Percentiles rank a stretch among this genome's conserved stretches.
phyloP scores from a whole-genome alignment of 2,888 invertebrate species.

The Drosophila limbata region DNA sequence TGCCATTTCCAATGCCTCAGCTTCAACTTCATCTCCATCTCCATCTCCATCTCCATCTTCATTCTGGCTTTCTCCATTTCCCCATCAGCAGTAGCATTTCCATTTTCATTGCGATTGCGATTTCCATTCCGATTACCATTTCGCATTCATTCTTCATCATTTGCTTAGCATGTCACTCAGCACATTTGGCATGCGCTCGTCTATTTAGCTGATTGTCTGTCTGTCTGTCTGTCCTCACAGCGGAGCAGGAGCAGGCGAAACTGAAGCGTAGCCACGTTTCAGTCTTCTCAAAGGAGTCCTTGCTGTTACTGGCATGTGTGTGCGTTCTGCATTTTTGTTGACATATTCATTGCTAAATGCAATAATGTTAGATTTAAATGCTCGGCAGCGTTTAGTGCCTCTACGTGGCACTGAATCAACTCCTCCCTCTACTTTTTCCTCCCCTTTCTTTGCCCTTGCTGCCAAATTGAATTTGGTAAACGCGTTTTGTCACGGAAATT shows the following conservation, averaged over 20 bases:
- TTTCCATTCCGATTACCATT: constrained; percentile 78
- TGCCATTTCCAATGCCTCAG: constrained; percentile 24
- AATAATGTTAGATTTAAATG: constrained; percentile 80
- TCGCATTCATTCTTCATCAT: constrained; percentile 80
- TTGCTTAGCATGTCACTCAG: constrained; percentile 78
- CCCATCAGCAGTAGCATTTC: constrained; percentile 23
- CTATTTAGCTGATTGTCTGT: constrained; percentile 77
- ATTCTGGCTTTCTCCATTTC: not conserved
- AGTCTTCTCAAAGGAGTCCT: constrained; percentile 42
- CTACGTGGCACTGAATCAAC: constrained; percentile 37
- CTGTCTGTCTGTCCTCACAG: constrained; percentile 49
- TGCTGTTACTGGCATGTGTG: constrained; percentile 32
- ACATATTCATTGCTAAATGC: constrained; percentile 78
- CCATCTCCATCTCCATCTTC: constrained; percentile 23
- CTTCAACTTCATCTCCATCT: constrained; percentile 2
- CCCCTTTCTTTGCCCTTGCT: not conserved
- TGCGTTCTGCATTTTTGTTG: constrained; percentile 68
- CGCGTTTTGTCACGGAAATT: constrained; percentile 73
- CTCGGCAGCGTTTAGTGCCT: constrained; percentile 58
- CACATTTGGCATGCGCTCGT: constrained; percentile 68
- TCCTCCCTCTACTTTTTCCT: not conserved
- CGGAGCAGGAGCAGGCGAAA: not conserved
- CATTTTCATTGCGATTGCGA: constrained; percentile 61
- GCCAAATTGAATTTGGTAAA: constrained; percentile 68
- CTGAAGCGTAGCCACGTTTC: not conserved